A percentile compares a stretch with the other conserved stretches of the same genome.
Conservation (phyloP, 2,888 invertebrate species). For the Xiphydria camelus region DNA sequence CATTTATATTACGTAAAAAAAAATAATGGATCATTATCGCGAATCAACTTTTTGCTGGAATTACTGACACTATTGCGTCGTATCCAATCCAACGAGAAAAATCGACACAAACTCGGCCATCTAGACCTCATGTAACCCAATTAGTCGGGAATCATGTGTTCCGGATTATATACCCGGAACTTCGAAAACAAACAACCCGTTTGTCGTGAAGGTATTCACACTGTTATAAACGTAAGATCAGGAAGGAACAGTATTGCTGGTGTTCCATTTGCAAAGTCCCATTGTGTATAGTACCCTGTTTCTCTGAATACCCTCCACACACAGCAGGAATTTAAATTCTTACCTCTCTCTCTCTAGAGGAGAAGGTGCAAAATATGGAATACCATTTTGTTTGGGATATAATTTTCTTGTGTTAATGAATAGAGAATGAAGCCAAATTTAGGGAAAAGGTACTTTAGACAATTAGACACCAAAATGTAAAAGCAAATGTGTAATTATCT, state of each 20-base stretch:
- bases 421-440: too few relatives aligned
- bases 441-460: too few relatives aligned
- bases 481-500: too few relatives aligned
- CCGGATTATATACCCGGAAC: slow-evolving; percentile 15
- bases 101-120: slow-evolving; percentile 10
- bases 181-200: slow-evolving; percentile 13
- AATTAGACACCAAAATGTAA: too few relatives aligned
- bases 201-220: slow-evolving; percentile 12
- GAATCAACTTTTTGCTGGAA: slow-evolving; percentile 7
- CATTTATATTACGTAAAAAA: slow-evolving; percentile 10
- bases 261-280: slow-evolving; percentile 10
- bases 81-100: slow-evolving; percentile 11
- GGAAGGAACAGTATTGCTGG: slow-evolving; percentile 7
- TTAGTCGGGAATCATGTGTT: slow-evolving; percentile 11
- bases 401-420: too few relatives aligned
- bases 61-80: slow-evolving; percentile 9
- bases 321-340: too few relatives aligned
- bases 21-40: slow-evolving; percentile 11
- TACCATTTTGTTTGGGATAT: too few relatives aligned
- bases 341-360: too few relatives aligned
- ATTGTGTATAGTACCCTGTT: slow-evolving; percentile 8
- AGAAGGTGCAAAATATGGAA: too few relatives aligned
- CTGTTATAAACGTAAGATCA: slow-evolving; percentile 6
- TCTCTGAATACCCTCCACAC: too few relatives aligned
- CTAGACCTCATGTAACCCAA: slow-evolving; percentile 9